Percentiles rank a stretch among this genome's conserved stretches.
Conservation (phyloP, 2,113 vertebrate genomes). For the Cettia cetti region DNA sequence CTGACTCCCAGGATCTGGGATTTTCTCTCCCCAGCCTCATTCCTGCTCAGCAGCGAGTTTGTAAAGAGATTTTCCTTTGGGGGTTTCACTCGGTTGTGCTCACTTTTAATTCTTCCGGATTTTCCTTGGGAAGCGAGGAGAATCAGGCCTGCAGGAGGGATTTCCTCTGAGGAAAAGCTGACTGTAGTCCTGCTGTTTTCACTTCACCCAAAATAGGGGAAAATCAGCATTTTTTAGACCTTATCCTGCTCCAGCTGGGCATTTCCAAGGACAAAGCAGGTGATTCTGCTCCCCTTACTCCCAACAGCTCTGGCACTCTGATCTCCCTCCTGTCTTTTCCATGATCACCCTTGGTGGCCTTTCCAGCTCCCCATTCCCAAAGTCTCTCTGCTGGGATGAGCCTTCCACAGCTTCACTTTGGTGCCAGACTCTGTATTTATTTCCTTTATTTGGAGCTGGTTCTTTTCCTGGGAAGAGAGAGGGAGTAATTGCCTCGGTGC, state of each 20-base stretch:
- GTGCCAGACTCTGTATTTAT: background rate
- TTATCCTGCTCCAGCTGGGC: background rate
- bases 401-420: background rate
- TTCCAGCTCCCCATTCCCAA: background rate
- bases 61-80: background rate
- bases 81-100: background rate
- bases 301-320: background rate
- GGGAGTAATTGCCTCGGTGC: background rate
- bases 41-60: background rate
- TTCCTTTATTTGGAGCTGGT: background rate
- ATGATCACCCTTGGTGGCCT: background rate
- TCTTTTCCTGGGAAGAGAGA: background rate
- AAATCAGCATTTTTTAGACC: background rate
- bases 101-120: rapidly evolving
- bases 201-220: background rate
- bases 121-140: background rate
- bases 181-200: background rate
- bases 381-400: rapidly evolving
- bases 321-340: background rate
- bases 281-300: background rate
- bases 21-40: background rate
- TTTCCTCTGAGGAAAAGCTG: background rate
- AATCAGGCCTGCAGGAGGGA: background rate
- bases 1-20: background rate
- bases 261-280: background rate